Base-by-base conservation (phyloP, 2,797 vertebrate species). In the Ctenopoma kingsleyae region DNA sequence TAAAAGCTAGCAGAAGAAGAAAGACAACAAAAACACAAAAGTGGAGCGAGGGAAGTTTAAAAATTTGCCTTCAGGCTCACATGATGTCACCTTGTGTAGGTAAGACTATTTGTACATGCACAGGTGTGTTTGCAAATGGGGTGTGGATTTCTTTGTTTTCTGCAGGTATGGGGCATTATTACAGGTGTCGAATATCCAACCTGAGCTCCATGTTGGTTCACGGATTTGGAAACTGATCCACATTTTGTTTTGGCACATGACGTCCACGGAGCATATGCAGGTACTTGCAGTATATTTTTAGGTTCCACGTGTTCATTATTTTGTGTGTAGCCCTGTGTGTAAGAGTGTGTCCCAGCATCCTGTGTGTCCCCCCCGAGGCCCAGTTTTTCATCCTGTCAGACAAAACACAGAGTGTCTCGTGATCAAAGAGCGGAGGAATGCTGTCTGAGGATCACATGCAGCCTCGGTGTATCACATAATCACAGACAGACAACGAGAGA, bases 371-470 rank as follows among this genome's bases (percentile, higher is more conserved):
- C 22, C 51, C 43, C 20, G 62, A 81, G 76, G 68, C 73, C 62
- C 74, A 62, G 73, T 74, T 46, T 75, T 75, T 89, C 78, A 79
- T 44, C 78, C 70, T 78, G 87, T 89, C 86, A 88, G 81, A 83
- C 80, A 74, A 74, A 90, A 84, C 82, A 84, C 51, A 0, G 63
- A 32, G 71, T 48, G 67, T 67, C 78, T 59, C 1, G 32, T 76
- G 83, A 84, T 90, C 83, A 86, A 90, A 87, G 86, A 9, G 71
- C 16, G 0, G 53, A 80, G 52, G 83, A 88, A 78, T 74, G 79
- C 46, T 15, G 63, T 52, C 44, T 22, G 59, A 55, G 49, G 78
- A 82, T 78, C 74, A 70, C 78, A 82, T 17, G 3, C 19, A 32
- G 52, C 67, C 51, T 50, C 23, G 11, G 59, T 41, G 85, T 71